A percentile compares a stretch with the other conserved stretches of the same genome.
Evolutionary conservation across 2,797 vertebrate genomes (phyloP).

Genomic region (Crocidura indochinensis): DNA sequence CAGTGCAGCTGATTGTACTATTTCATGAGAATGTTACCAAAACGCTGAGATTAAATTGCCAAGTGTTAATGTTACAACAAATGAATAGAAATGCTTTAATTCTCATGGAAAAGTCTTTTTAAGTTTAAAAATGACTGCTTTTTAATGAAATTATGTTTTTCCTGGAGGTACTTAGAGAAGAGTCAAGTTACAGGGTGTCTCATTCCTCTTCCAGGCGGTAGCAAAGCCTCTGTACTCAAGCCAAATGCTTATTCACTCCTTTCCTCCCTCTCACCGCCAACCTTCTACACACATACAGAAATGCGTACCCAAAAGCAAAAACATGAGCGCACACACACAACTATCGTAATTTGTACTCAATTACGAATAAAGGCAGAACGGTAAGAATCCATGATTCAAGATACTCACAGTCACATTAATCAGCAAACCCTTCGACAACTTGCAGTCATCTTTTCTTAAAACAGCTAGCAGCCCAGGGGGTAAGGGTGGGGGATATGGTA

Average conservation of each 20-base stretch:
- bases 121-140: constrained; percentile 75
- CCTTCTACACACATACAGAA: background rate
- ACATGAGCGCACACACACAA: background rate
- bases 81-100: constrained; percentile 72
- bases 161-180: constrained; percentile 77
- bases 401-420: constrained; percentile 21
- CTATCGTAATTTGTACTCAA: background rate
- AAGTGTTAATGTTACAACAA: constrained; percentile 80
- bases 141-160: constrained; percentile 79
- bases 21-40: constrained; percentile 71
- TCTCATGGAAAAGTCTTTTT: constrained; percentile 61
- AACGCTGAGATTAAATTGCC: constrained; percentile 64
- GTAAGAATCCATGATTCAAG: constrained; percentile 9
- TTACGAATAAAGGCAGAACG: constrained; percentile 59
- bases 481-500: no score
- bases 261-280: background rate
- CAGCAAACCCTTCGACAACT: constrained; percentile 3
- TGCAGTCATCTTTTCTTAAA: constrained; percentile 46
- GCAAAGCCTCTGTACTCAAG: constrained; percentile 66
- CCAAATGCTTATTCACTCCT: constrained; percentile 42
- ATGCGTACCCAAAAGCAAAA: background rate
- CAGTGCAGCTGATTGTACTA: constrained; percentile 12
- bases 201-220: constrained; percentile 69
- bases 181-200: constrained; percentile 64
- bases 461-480: no score